Conservation (phyloP, 2,888 invertebrate species). For the Phaonia tiefii region DNA sequence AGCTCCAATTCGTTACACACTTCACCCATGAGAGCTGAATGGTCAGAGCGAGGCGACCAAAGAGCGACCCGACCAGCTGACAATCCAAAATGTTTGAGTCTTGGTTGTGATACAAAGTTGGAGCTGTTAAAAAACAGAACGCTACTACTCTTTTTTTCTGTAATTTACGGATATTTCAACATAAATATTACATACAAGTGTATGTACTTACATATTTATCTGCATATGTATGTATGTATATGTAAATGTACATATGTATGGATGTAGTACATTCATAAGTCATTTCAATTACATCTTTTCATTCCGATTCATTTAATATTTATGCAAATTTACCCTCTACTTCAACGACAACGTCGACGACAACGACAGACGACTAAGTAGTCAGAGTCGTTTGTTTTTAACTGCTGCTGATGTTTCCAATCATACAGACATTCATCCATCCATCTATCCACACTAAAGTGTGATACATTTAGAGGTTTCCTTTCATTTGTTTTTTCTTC, state of each 20-base stretch:
- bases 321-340: conserved; percentile 46
- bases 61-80: not conserved
- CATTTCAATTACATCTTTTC: conserved; percentile 58
- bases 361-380: conserved; percentile 21
- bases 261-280: conserved; percentile 38
- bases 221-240: conserved; percentile 6
- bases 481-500: too few relatives aligned
- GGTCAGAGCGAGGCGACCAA: too few relatives aligned
- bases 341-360: not conserved
- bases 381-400: conserved; percentile 24
- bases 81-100: conserved; percentile 3
- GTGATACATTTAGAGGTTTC: too few relatives aligned
- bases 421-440: not conserved
- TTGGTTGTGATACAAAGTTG: not conserved
- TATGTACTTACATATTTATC: too few relatives aligned
- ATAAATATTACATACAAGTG: too few relatives aligned
- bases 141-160: conserved; percentile 40
- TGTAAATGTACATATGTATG: conserved; percentile 4
- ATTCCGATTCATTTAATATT: conserved; percentile 56
- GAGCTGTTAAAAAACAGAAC: conserved; percentile 8
- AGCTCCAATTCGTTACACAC: conserved; percentile 47
- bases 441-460: conserved; percentile 21
- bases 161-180: conserved; percentile 23
- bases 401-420: conserved; percentile 11
- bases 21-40: too few relatives aligned